Percentiles rank a stretch among this genome's conserved stretches.
Conservation (phyloP, 2,113 vertebrate species). For the human region DNA sequence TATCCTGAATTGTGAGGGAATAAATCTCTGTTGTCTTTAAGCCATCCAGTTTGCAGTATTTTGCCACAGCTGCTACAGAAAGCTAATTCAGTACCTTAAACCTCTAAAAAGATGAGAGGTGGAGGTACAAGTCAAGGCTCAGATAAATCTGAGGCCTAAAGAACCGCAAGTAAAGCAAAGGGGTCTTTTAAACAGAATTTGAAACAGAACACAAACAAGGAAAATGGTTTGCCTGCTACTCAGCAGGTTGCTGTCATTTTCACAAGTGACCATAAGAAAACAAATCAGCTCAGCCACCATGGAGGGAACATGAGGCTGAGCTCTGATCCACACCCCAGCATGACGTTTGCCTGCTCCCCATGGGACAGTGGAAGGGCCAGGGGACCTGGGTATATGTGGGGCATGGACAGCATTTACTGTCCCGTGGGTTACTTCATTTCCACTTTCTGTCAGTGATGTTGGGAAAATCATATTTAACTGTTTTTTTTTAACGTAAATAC, state of each 20-base stretch:
- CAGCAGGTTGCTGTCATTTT: background rate
- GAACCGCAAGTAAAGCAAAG: background rate
- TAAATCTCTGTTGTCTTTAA: background rate
- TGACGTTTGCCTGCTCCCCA: background rate
- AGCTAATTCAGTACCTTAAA: background rate
- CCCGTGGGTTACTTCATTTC: background rate
- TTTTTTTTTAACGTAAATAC: conserved; percentile 48
- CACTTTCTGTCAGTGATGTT: background rate
- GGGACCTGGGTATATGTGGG: background rate
- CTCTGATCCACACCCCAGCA: rapidly evolving
- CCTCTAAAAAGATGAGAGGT: background rate
- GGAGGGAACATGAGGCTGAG: background rate
- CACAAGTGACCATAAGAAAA: background rate
- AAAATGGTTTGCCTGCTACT: background rate
- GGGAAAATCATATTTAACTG: background rate
- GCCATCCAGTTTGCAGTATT: background rate
- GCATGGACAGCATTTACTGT: rapidly evolving
- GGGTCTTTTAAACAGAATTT: background rate
- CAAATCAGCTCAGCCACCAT: background rate
- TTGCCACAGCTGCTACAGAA: background rate
- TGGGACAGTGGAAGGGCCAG: rapidly evolving
- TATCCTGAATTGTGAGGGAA: background rate
- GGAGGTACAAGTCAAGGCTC: background rate
- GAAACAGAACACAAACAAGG: background rate
- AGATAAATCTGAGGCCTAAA: background rate